Conservation (phyloP, 2,113 vertebrate genomes). For the Ginglymostoma cirratum region DNA sequence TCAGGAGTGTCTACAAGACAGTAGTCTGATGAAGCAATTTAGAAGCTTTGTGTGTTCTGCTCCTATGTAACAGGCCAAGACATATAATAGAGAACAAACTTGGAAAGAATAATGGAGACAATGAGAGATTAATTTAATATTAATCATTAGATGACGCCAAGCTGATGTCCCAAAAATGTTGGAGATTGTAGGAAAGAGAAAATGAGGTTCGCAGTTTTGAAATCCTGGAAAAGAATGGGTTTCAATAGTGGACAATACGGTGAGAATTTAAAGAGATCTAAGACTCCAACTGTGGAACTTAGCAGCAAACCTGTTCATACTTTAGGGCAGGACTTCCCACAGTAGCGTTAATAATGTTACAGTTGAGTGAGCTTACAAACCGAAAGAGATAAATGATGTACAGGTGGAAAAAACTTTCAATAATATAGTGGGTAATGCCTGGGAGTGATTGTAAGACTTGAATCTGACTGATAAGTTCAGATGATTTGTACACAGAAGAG, state of each 20-base stretch:
- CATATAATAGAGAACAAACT: not conserved
- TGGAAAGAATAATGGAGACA: not conserved
- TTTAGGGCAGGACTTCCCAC: not conserved
- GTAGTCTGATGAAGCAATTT: not conserved
- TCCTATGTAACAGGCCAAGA: not conserved
- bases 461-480: not conserved
- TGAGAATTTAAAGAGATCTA: not conserved
- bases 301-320: not conserved
- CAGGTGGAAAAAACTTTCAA: not conserved
- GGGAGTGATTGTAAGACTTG: not conserved
- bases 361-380: not conserved
- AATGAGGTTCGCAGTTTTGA: not conserved
- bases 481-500: not conserved
- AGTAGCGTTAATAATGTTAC: not conserved
- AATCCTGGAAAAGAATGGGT: not conserved
- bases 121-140: not conserved
- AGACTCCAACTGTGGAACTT: not conserved
- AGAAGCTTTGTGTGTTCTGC: not conserved
- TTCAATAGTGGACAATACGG: not conserved
- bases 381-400: not conserved
- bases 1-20: not conserved
- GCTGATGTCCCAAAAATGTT: not conserved
- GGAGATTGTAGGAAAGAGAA: not conserved
- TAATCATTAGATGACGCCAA: not conserved
- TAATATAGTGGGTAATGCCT: not conserved